These are phyloP conservation scores for Lacerta viridis DNA, from an alignment of 2,797 vertebrate species.

Conservation along the genomic window DNA sequence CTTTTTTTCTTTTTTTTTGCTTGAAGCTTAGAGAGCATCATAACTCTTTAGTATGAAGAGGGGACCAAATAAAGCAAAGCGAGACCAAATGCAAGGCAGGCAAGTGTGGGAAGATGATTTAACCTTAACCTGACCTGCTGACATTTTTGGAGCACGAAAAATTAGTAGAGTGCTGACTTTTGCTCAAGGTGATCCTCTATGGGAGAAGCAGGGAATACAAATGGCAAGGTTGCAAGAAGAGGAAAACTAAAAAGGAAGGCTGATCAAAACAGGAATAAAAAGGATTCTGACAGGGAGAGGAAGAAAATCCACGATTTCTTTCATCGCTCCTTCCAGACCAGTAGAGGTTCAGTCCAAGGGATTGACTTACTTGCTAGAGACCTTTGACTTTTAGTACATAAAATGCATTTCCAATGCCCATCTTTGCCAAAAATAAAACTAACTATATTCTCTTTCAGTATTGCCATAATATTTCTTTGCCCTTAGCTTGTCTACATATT, in stretches of 20 bases:
- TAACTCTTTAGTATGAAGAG: neutral
- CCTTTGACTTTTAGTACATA: constrained; percentile 27
- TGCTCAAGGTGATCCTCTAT: constrained; percentile 19
- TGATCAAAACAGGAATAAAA: constrained; percentile 43
- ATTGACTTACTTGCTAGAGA: neutral
- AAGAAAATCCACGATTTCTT: constrained; percentile 44
- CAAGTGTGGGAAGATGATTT: neutral
- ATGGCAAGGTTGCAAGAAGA: constrained; percentile 20
- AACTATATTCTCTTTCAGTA: constrained; percentile 24
- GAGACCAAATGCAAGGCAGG: neutral
- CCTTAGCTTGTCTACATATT: constrained; percentile 18
- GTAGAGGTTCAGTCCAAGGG: constrained; percentile 1
- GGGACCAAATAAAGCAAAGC: constrained; percentile 7
- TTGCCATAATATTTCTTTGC: neutral
- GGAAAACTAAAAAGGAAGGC: constrained; percentile 39
- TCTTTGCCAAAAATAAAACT: neutral
- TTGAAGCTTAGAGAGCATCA: neutral
- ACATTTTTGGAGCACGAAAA: constrained; percentile 27
- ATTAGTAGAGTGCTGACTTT: constrained; percentile 31
- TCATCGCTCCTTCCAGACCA: constrained; percentile 22
- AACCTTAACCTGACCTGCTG: neutral
- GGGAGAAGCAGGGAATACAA: constrained; percentile 25
- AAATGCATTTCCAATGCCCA: neutral
- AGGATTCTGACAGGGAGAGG: constrained; percentile 22
- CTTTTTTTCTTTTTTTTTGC: neutral